Evolutionary conservation across 2,888 invertebrate species (phyloP).

Genomic region (Bugula neritina): DNA sequence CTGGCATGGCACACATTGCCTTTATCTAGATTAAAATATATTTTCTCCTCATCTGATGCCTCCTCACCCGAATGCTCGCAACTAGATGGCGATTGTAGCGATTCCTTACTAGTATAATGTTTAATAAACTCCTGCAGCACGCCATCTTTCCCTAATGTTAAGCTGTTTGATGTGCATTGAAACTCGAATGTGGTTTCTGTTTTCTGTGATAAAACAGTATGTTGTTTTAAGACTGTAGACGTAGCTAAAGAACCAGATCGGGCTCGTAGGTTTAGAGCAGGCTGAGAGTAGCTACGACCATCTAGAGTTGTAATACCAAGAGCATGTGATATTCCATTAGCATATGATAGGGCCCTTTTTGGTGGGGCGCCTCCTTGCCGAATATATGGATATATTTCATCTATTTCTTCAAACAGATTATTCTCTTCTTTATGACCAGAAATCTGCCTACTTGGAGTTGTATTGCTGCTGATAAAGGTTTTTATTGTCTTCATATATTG

Average conservation of each 20-base stretch:
- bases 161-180: neutral
- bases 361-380: conserved; percentile 85
- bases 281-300: neutral
- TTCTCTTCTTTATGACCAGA: conserved; percentile 65
- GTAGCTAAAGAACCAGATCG: neutral
- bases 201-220: neutral
- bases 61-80: neutral
- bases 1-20: neutral
- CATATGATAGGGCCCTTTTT: conserved; percentile 2
- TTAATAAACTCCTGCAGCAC: conserved; percentile 10
- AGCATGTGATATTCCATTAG: neutral
- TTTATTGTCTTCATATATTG: conserved; percentile 5
- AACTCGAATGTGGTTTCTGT: conserved; percentile 20
- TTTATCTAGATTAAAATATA: neutral
- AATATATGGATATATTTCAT: conserved; percentile 92
- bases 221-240: neutral
- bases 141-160: neutral
- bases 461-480: neutral
- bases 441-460: neutral
- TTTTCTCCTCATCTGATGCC: conserved; percentile 7
- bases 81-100: neutral
- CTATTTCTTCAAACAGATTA: conserved; percentile 70
- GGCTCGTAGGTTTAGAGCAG: neutral
- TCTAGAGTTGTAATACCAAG: neutral
- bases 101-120: conserved; percentile 3